These are phyloP conservation scores for Coleophora deauratella DNA, from an alignment of 2,888 invertebrate genomes.

Conservation along the genomic window DNA sequence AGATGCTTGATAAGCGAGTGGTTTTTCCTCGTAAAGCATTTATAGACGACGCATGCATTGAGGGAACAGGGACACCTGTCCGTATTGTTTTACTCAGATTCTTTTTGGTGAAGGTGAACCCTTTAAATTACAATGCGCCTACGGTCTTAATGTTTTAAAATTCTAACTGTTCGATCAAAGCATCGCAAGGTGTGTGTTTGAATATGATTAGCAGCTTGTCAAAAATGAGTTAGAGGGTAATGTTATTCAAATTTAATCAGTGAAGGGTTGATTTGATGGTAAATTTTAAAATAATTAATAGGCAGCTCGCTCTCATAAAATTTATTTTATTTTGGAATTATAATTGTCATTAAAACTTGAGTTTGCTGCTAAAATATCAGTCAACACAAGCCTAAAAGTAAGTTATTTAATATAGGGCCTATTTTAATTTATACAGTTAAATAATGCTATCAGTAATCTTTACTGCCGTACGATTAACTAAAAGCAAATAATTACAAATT, in stretches of 20 bases:
- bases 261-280: slow-evolving; percentile 54
- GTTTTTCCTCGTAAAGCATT: no score
- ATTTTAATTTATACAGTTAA: no score
- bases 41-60: no score
- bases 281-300: slow-evolving; percentile 34
- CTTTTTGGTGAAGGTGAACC: slow-evolving; percentile 44
- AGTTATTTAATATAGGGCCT: neutral
- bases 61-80: slow-evolving; percentile 26
- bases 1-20: no score
- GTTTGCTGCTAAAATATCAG: no score
- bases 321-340: neutral
- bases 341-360: no score
- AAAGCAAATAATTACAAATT: slow-evolving; percentile 18
- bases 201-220: slow-evolving; percentile 74
- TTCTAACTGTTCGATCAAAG: slow-evolving; percentile 51
- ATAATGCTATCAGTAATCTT: no score
- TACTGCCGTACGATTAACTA: neutral
- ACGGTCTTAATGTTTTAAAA: slow-evolving; percentile 52
- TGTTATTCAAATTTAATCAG: slow-evolving; percentile 58
- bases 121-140: slow-evolving; percentile 49
- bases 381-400: no score
- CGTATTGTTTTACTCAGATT: slow-evolving; percentile 44
- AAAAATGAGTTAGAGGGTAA: slow-evolving; percentile 59
- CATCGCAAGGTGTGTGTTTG: slow-evolving; percentile 66
- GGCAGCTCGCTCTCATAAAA: slow-evolving; percentile 4